These are phyloP conservation scores for Paelopatides confundens DNA, from an alignment of 53 echinoderm and acorn worm species.

Conservation along the genomic window DNA sequence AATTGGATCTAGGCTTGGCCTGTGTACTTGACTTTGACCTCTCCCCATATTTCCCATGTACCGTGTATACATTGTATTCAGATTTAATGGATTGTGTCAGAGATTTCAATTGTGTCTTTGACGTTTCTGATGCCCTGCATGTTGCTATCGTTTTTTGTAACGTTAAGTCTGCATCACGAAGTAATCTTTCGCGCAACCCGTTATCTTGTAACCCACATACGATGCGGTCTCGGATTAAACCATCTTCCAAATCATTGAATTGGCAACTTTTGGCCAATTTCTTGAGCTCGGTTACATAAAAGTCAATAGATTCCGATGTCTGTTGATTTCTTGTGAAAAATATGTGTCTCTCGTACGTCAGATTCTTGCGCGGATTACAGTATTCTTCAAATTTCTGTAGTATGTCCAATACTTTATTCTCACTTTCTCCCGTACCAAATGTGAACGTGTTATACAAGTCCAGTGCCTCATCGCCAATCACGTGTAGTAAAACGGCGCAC, in stretches of 20 bases:
- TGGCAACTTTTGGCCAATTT: not conserved
- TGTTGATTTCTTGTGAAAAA: not conserved
- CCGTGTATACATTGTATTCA: no score
- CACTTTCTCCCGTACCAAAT: not conserved
- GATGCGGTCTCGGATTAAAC: not conserved
- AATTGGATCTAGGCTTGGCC: not conserved
- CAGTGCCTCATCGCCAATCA: not conserved
- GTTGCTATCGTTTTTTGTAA: constrained; percentile 7
- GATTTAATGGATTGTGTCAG: no score
- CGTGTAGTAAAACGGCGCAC: not conserved
- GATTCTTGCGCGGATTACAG: not conserved
- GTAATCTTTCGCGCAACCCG: not conserved
- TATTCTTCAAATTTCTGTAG: not conserved
- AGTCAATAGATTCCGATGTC: not conserved
- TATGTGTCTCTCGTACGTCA: not conserved
- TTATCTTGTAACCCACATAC: not conserved
- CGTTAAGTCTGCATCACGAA: constrained; percentile 14
- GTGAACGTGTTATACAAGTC: not conserved
- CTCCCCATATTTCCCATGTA: not conserved
- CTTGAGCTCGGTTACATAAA: not conserved
- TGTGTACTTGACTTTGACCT: not conserved
- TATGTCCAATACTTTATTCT: not conserved
- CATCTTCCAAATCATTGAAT: not conserved
- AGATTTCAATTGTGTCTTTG: not conserved
- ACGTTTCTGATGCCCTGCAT: constrained; percentile 29